Percentiles rank a stretch among this genome's conserved stretches.
Evolutionary conservation across 2,797 vertebrate genomes (phyloP).

Genomic region (Varecia variegata): DNA sequence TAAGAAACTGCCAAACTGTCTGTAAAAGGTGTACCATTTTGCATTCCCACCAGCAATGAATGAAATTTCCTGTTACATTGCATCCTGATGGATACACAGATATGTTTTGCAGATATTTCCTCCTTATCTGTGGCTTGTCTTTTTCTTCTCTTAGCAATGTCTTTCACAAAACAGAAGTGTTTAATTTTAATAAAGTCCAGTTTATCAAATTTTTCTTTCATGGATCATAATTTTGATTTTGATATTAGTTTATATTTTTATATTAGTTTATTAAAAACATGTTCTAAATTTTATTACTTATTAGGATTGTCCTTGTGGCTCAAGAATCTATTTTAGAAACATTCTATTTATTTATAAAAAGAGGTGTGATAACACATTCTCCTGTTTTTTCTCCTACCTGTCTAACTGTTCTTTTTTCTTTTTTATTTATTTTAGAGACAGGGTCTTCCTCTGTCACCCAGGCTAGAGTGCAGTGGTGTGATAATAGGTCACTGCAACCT

Average conservation of each 20-base stretch:
- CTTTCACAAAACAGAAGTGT: too few relatives aligned
- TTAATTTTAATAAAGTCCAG: neutral
- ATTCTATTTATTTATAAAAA: neutral
- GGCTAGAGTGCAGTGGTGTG: neutral
- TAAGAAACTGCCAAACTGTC: neutral
- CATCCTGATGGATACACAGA: neutral
- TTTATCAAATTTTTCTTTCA: neutral
- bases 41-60: neutral
- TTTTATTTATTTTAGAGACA: neutral
- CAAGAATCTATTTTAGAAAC: neutral
- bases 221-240: neutral
- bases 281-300: neutral
- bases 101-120: too few relatives aligned
- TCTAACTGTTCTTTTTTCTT: neutral
- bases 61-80: neutral
- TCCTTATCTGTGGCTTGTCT: too few relatives aligned
- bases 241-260: neutral
- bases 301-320: neutral
- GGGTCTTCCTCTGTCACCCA: neutral
- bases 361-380: neutral
- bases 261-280: neutral
- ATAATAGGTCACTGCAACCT: neutral
- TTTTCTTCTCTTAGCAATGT: too few relatives aligned
- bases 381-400: neutral
- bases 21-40: neutral